These are phyloP conservation scores for Morpho helenor DNA, from an alignment of 2,888 invertebrate genomes.

Conservation along the genomic window DNA sequence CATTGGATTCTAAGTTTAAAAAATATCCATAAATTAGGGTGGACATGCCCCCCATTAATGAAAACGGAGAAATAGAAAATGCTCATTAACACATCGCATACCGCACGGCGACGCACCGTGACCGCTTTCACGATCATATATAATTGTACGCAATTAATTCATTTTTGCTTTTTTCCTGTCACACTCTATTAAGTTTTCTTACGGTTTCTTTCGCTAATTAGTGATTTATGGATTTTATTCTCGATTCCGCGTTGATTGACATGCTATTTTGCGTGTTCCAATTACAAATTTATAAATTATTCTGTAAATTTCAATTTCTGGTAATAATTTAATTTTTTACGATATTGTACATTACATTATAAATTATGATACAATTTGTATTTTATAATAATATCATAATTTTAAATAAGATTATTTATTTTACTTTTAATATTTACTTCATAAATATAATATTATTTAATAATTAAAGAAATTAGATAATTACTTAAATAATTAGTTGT, in stretches of 20 bases:
- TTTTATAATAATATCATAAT: too few species aligned
- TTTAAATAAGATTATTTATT: too few species aligned
- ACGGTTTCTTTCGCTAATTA: conserved; percentile 56
- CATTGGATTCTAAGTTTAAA: too few species aligned
- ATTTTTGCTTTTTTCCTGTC: conserved; percentile 68
- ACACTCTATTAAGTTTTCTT: conserved; percentile 70
- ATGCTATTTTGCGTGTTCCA: background rate
- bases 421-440: too few species aligned
- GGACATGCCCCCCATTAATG: conserved; percentile 6
- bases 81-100: conserved; percentile 38
- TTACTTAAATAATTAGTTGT: too few species aligned
- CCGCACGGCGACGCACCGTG: conserved; percentile 56
- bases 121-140: conserved; percentile 66
- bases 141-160: conserved; percentile 65
- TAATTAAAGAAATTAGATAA: too few species aligned
- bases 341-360: too few species aligned
- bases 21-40: too few species aligned
- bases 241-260: conserved; percentile 9
- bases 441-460: too few species aligned
- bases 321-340: too few species aligned
- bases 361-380: too few species aligned
- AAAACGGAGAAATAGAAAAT: conserved; percentile 24
- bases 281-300: background rate
- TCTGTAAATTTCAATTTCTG: background rate
- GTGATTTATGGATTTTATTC: conserved; percentile 24